Base-by-base conservation (phyloP, 2,888 invertebrate species). In the Campoplex nolae region DNA sequence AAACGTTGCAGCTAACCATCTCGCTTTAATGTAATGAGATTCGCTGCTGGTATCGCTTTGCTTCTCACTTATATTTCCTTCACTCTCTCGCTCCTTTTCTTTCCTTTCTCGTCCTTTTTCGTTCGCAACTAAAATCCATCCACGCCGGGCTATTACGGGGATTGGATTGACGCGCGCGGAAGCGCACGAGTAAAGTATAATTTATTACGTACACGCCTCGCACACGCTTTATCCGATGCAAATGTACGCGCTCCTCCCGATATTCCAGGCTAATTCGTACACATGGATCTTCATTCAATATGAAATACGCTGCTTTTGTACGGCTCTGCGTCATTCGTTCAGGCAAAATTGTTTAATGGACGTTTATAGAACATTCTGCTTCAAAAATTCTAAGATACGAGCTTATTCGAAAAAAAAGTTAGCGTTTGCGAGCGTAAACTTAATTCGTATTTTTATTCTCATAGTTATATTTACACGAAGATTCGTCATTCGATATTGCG, bases 141-240 rank as follows among this genome's bases (percentile, higher is more conserved):
- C 58, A 67, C 42, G 51, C 45, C 23, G 45, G 45, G 85, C 89
- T 88, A 90, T 90, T 90, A 90, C 88, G 83, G 87, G 87, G 89
- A 90, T 90, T 91, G 90, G 88, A 90, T 89, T 87, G 89, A 88
- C 86, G 88, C 79, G 78, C 84, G 65, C 84, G 65, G 75, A 71
- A 81, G 70, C 68, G 42, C 56, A 65, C n/a, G 62, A 67, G 85
- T 75, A 73, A 86, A 81, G 83, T 88, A 74, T 89, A 88, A 90
- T 89, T 89, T 89, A 90, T 86, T 87, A 74, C 85, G 75, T 85
- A 80, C 83, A 84, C 79, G 88, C 88, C 77, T 83, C 70, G 23
- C 23, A 45, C 75, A 38, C 67, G 75, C 48, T 77, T 78, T 73
- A 78, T 68, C 62, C 18, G n/a, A 83, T 76, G 83, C 76, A 54